These are phyloP conservation scores for Rhea pennata DNA, from an alignment of 2,113 vertebrate genomes.

Conservation along the genomic window DNA sequence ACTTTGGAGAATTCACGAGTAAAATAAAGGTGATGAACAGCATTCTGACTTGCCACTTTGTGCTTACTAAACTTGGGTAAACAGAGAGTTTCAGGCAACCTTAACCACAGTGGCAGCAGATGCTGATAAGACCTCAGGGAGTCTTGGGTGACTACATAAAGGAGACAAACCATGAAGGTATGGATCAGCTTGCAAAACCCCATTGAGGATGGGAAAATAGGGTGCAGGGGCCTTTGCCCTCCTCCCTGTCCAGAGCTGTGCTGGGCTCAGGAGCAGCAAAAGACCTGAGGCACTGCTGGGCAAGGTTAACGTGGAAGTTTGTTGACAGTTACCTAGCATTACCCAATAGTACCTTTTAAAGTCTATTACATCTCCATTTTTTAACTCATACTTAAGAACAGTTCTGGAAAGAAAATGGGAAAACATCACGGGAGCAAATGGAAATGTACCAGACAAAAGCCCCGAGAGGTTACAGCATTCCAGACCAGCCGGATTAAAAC, in stretches of 20 bases:
- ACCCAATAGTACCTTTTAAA: neutral
- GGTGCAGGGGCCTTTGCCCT: neutral
- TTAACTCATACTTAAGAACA: neutral
- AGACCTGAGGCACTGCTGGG: neutral
- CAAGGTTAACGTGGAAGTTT: neutral
- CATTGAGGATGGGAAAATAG: neutral
- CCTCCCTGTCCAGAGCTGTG: neutral
- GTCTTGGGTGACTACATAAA: neutral
- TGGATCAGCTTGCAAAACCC: neutral
- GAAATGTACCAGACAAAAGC: constrained; percentile 47
- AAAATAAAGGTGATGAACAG: neutral
- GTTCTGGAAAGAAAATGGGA: neutral
- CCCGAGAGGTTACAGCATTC: neutral
- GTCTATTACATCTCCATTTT: neutral
- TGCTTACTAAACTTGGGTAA: neutral
- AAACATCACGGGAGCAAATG: neutral
- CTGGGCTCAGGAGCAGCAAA: neutral
- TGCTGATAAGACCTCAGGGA: neutral
- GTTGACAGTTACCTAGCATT: neutral
- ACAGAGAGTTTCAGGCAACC: neutral
- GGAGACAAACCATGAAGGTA: neutral
- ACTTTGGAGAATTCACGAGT: neutral
- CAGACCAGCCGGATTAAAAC: constrained; percentile 60
- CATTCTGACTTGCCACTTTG: neutral
- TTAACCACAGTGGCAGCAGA: neutral